Evolutionary conservation across 2,113 vertebrate genomes (phyloP), one percentile per base, ranked within the genome.

Genomic region (Australoheros scitulus): DNA sequence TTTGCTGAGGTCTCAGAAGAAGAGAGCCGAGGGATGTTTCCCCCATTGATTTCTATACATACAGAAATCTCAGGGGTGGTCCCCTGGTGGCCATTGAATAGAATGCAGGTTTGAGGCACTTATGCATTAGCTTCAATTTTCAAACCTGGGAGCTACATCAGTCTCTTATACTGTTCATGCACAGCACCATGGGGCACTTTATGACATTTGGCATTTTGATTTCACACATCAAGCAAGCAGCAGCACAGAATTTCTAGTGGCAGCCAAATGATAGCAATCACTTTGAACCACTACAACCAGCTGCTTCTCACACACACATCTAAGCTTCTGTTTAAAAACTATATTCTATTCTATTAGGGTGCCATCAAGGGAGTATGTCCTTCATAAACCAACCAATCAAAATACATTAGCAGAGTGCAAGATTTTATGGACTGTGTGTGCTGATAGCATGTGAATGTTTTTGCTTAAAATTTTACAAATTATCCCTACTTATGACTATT

Each of bases 211-310:
- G 17, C 17, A 1, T 72, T 72, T 72, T 52, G 47, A 72, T 72
- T 32, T 72, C 17, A 55, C 32, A 32, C 26, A 72, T 72, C 6
- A 52, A 47, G 24, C 43, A 72, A 72, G 43, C 68, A 32, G 68
- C 68, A 72, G 26, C 68, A n/a, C 17, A 72, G 26, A 72, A 32
- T 72, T 72, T 72, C 43, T 32, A 72, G 24, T 72, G 65, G 65
- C 65, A 32, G 65, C 43, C 24, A 70, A 26, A 24, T 29, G 43
- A 70, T 32, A 52, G 43, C 43, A 72, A 32, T 72, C 3, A 55
- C 17, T 32, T 32, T 72, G 17, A 52, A 72, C 47, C 65, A 52
- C 43, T 52, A 5, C 10, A 70, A 52, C 41, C 68, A 72, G 65
- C 65, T 72, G 26, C 43, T 52, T 72, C 17, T 72, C 22, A 52